Conservation (phyloP, 2,888 invertebrate species). For the Erynnis tages region DNA sequence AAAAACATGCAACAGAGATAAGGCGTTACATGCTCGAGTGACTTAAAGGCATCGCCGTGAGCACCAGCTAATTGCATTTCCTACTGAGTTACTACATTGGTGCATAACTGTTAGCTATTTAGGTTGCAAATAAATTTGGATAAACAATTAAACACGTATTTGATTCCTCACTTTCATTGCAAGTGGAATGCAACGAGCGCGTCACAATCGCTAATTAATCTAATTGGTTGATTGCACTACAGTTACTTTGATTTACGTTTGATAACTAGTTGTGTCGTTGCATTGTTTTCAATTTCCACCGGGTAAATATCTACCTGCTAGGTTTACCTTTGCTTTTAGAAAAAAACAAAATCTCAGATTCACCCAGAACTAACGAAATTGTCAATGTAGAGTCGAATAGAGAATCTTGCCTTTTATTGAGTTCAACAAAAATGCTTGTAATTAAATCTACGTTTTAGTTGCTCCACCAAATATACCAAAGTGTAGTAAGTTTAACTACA, state of each 20-base stretch:
- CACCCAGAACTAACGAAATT: too few species aligned
- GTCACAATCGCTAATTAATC: slow-evolving; percentile 21
- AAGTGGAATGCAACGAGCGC: slow-evolving; percentile 11
- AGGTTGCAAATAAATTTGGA: slow-evolving; percentile 32
- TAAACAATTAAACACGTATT: slow-evolving; percentile 26
- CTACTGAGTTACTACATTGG: slow-evolving; percentile 71
- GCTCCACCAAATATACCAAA: too few species aligned
- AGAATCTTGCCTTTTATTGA: too few species aligned
- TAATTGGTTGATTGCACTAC: slow-evolving; percentile 19
- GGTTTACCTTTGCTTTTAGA: too few species aligned
- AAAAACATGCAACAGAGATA: slow-evolving; percentile 81
- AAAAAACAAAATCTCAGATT: too few species aligned
- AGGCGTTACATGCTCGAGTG: slow-evolving; percentile 75
- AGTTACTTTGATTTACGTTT: slow-evolving; percentile 14
- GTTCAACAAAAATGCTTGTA: too few species aligned
- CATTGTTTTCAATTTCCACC: not conserved
- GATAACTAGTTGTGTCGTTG: not conserved
- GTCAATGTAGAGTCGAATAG: too few species aligned
- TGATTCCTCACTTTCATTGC: slow-evolving; percentile 34
- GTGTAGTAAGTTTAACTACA: too few species aligned
- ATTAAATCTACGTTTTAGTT: too few species aligned
- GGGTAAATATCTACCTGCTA: too few species aligned
- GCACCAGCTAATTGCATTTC: slow-evolving; percentile 75
- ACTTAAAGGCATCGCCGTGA: slow-evolving; percentile 65
- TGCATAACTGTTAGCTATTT: slow-evolving; percentile 44